Base-by-base conservation (phyloP, 2,888 invertebrate genomes). In the Eilema sororculum region DNA sequence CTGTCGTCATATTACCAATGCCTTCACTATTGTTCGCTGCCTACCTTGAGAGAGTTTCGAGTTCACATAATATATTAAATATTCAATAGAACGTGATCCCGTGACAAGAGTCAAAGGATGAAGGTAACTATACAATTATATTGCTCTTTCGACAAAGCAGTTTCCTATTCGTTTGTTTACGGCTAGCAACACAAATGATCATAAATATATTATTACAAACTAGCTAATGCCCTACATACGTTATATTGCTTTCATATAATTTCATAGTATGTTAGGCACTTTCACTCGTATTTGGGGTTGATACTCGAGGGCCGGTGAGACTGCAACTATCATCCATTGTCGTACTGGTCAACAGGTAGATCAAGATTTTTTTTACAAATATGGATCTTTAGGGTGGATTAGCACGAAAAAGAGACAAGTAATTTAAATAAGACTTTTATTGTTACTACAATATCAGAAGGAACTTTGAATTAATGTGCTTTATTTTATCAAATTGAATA, bases 61-160 rank as follows among this genome's bases (percentile, higher is more conserved):
- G 71, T 76, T 73, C 71, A 69, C 67, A 69, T 72, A 73, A 67
- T 65, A 65, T 57, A 73, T 80, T 65, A 76, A 81, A 78, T 74
- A 81, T 81, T 79, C 76, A 79, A 62, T n/a, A 63, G 56, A 71
- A 75, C 63, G 65, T 60, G 73, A 76, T 71, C 65, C 63, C 60
- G 62, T 28, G 58, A 58, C 69, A 61, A 52, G 24, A 65, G 37
- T 56, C 52, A 68, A 72, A 79, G 59, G 63, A 68, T 69, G 41
- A 61, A 22, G 68, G 65, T 65, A 66, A 59, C 28, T 61, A 64
- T 64, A 65, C 69, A 61, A 58, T 58, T 58, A 58, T 28, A 52
- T 52, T 52, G 20, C n/a, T 52, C 52, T 52, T 52, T n/a, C n/a
- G 52, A 52, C 64, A 72, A 65, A 62, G 71, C 30, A 24, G 59